Evolutionary conservation across 2,888 invertebrate genomes (phyloP), one percentile per base, ranked within the genome.

Genomic region (Pristionchus entomophagus): DNA sequence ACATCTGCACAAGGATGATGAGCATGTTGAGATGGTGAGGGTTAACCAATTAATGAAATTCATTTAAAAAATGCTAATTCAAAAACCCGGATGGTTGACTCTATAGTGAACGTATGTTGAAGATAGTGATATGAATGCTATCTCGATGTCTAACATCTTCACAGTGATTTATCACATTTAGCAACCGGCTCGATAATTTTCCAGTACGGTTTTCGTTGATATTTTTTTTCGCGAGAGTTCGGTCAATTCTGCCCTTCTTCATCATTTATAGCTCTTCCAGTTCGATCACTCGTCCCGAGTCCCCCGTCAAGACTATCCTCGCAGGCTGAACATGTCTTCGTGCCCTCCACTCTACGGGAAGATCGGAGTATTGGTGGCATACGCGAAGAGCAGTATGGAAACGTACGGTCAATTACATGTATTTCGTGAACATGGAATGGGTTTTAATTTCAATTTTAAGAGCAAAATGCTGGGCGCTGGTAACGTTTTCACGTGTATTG

Each of bases 301-400:
- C 4, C 56, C 5, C 12, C 35, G 62, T n/a, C n/a, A 26, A 6
- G 38, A 32, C 26, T 86, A 86, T 49, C 65, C 65, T 56, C 35
- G 22, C 19, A 77, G 89, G 19, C 32, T 85, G 51, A 88, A 90
- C 62, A 89, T 91, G 90, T 89, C 89, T 14, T 62, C 65, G 10
- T 92, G 92, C 84, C 87, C 87, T 19, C 88, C 89, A 12, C 80
- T 88, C 14, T 91, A 84, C 62, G 92, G 92, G 38, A 89, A 88
- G 81, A 88, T 91, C 26, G 51, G 85, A 8, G 78, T 91, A 26
- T 88, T 90, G 85, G 89, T 91, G 29, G 89, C 88, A 0, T 90
- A 87, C 85, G 88, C 88, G 2, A 88, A 88, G 82, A 86, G 85
- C 41, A 88, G 89, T 81, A 86, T 90, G 87, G 87, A 88, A 59